These are phyloP conservation scores for Lottia scabra DNA, from an alignment of 2,888 invertebrate genomes.

Conservation along the genomic window DNA sequence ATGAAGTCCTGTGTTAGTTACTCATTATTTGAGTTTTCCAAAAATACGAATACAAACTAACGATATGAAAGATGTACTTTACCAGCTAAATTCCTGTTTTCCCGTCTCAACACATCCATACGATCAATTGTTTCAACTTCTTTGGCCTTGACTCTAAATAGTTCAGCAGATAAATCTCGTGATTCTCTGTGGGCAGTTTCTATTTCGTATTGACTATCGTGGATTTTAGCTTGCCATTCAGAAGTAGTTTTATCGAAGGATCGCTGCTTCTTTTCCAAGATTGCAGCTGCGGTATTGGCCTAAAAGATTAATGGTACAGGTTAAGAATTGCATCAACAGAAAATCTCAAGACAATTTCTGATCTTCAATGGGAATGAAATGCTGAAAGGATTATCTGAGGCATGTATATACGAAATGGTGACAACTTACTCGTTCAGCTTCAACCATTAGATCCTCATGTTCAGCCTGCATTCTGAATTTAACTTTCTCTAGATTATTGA, in stretches of 20 bases:
- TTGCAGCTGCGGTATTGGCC: constrained; percentile 74
- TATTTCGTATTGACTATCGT: constrained; percentile 85
- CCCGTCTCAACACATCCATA: constrained; percentile 95
- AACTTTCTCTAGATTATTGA: constrained; percentile 95
- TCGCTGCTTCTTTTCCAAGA: constrained; percentile 99
- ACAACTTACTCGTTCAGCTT: neutral
- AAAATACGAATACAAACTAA: too few species aligned
- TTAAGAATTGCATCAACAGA: too few species aligned
- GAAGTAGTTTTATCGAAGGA: constrained; percentile 99
- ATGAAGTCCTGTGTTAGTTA: too few species aligned
- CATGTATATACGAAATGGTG: too few species aligned
- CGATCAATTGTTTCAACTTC: constrained; percentile 97
- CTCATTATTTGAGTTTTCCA: too few species aligned
- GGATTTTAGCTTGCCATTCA: constrained; percentile 99
- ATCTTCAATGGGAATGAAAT: too few species aligned
- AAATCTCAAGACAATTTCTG: too few species aligned
- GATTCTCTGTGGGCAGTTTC: constrained; percentile 98
- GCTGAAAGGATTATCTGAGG: too few species aligned
- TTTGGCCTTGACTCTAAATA: constrained; percentile 96
- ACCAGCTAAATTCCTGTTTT: constrained; percentile 88
- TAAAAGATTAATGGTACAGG: neutral
- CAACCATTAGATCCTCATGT: constrained; percentile 65
- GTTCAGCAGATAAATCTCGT: constrained; percentile 98
- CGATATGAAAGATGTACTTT: neutral
- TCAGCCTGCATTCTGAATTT: constrained; percentile 95